Conservation (phyloP, 2,888 invertebrate species). For the Agrotis clavis region DNA sequence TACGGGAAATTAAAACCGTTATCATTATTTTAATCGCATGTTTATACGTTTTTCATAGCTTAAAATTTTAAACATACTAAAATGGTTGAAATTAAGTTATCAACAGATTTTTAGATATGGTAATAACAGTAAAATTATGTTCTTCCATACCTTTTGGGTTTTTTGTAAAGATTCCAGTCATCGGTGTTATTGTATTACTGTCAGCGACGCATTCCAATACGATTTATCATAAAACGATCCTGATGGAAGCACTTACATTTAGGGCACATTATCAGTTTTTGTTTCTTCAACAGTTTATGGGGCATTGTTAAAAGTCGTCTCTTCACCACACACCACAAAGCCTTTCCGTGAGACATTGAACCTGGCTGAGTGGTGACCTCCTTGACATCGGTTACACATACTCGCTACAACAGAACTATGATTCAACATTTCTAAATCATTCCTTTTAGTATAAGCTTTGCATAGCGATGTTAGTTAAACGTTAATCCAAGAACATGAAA, state of each 20-base stretch:
- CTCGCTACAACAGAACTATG: slow-evolving; percentile 75
- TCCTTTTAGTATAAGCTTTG: slow-evolving; percentile 64
- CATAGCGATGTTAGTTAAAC: slow-evolving; percentile 74
- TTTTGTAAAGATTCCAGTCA: slow-evolving; percentile 5
- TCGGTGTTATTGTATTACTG: slow-evolving; percentile 23
- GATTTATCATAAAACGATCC: slow-evolving; percentile 57
- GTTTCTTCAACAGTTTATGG: slow-evolving; percentile 73
- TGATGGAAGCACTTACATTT: slow-evolving; percentile 77
- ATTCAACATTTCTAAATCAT: slow-evolving; percentile 79
- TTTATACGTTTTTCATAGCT: slow-evolving; percentile 2
- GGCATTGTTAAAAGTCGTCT: slow-evolving; percentile 82
- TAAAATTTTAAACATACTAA: slow-evolving; percentile 1
- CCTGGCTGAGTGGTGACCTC: slow-evolving; percentile 82
- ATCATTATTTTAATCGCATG: slow-evolving; percentile 3
- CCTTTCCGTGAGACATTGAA: slow-evolving; percentile 84
- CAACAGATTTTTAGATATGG: background rate
- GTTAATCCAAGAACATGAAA: slow-evolving; percentile 32
- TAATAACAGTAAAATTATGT: background rate
- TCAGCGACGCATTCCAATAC: slow-evolving; percentile 48
- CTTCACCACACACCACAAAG: slow-evolving; percentile 76
- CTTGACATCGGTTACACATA: slow-evolving; percentile 75
- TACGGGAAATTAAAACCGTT: slow-evolving; percentile 23
- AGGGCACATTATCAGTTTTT: slow-evolving; percentile 79
- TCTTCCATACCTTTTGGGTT: background rate
- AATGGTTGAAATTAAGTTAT: background rate